Conservation (phyloP, 2,888 invertebrate genomes). For the Drosophila anceps region DNA sequence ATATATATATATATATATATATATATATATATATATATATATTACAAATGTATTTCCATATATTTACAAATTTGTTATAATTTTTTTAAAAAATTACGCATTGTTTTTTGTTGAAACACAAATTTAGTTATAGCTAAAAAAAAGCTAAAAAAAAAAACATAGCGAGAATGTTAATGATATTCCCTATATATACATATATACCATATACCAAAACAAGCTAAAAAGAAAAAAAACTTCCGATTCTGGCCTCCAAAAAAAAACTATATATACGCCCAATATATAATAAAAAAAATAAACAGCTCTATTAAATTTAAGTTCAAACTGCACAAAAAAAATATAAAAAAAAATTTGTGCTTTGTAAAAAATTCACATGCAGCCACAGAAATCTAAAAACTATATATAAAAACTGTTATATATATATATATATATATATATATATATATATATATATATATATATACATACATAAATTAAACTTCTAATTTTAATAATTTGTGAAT, state of each 20-base stretch:
- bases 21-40: conserved; percentile 23
- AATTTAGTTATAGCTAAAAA: conserved; percentile 56
- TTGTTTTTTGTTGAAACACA: conserved; percentile 75
- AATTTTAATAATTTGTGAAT: conserved; percentile 44
- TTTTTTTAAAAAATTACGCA: conserved; percentile 59
- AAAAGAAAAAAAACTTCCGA: conserved; percentile 43
- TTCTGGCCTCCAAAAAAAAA: conserved; percentile 28
- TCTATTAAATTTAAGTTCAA: conserved; percentile 28
- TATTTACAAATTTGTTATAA: conserved; percentile 73
- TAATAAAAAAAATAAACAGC: neutral
- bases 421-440: neutral
- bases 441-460: conserved; percentile 6
- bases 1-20: neutral
- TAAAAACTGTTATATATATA: neutral
- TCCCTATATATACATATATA: conserved; percentile 13
- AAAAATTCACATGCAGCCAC: conserved; percentile 8
- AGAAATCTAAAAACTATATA: conserved; percentile 5
- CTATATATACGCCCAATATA: conserved; percentile 12
- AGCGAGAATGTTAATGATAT: conserved; percentile 54
- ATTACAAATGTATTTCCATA: conserved; percentile 63
- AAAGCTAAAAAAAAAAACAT: conserved; percentile 4
- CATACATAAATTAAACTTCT: too few species aligned
- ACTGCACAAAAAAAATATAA: conserved; percentile 27
- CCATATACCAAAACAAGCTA: conserved; percentile 34
- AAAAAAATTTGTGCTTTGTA: conserved; percentile 26